Base-by-base conservation (phyloP, 2,797 vertebrate genomes). In the Chrysocyon brachyurus region DNA sequence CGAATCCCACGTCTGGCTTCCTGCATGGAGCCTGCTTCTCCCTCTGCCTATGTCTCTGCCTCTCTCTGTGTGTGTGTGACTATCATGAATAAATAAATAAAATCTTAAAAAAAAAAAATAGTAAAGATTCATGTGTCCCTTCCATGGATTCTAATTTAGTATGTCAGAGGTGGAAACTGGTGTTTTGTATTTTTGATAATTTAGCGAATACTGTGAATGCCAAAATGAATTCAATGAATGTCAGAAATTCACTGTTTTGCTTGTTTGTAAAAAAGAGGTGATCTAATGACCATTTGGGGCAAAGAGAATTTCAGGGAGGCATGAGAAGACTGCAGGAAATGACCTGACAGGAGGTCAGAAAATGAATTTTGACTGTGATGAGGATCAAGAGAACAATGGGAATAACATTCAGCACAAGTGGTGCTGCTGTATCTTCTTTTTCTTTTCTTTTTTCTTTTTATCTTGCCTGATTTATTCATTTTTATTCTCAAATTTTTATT, bases 151-250 rank as follows among this genome's bases (percentile, higher is more conserved):
- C 26, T 66, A 61, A 64, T 63, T 70, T 33, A 87, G 54, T 90
- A 82, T 49, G 17, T 92, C n/a, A 82, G 73, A 90, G 12, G 46
- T 57, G 1, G 68, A 96, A 95, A 90, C 75, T 83, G 46, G 21
- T 86, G 14, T 78, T 78, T 89, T 89, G 8, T 94, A 49, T 91
- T 84, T 93, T 88, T 86, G 87, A 90, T 88, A 82, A 31, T 96
- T 36, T 95, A 68, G 28, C 72, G 33, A 81, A 52, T 89, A 52
- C 83, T 89, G 31, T 2, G 17, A 93, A 28, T 72, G 9, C 31
- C 40, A 75, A 49, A 49, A 16, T 73, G 40, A 73, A 49, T 28
- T 28, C 49, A 75, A 26, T 75, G 72, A 75, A 16, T 46, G 46
- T 40, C 40, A 49, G 28, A 49, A 75, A 90, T 92, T 94, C 8